These are phyloP conservation scores for Drosophila paranaensis DNA, from an alignment of 2,888 invertebrate species.

Conservation along the genomic window DNA sequence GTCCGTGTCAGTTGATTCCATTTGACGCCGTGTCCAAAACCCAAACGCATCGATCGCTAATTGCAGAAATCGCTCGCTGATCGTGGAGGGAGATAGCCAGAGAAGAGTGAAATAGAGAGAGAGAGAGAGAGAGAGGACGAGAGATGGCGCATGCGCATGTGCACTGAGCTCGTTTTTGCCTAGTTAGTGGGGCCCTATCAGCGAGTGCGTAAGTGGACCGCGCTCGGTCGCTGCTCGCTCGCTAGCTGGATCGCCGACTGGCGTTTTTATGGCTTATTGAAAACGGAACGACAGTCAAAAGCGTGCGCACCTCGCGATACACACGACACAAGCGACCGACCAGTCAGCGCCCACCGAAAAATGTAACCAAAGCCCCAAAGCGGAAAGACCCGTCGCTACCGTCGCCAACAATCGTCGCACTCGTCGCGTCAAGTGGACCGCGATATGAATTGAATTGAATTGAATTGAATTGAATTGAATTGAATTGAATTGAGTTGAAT, in stretches of 20 bases:
- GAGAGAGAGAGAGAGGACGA: neutral
- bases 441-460: constrained; percentile 16
- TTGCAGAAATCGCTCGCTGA: constrained; percentile 22
- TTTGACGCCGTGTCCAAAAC: constrained; percentile 48
- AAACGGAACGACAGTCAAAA: constrained; percentile 73
- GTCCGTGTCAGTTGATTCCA: constrained; percentile 45
- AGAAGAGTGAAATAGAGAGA: neutral
- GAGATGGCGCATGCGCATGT: constrained; percentile 20
- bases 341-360: constrained; percentile 17
- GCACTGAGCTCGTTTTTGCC: constrained; percentile 45
- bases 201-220: constrained; percentile 52
- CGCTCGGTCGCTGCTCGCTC: constrained; percentile 13
- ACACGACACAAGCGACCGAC: constrained; percentile 26
- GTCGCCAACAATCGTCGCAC: constrained; percentile 16
- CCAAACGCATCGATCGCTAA: constrained; percentile 44
- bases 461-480: neutral
- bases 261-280: constrained; percentile 74
- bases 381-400: constrained; percentile 40
- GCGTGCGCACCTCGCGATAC: constrained; percentile 64
- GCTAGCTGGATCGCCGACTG: constrained; percentile 24
- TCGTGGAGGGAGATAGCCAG: constrained; percentile 7
- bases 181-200: constrained; percentile 56
- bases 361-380: constrained; percentile 31
- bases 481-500: neutral
- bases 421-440: constrained; percentile 40